Evolutionary conservation across 2,113 vertebrate species (phyloP), one percentile per base, ranked within the genome.

Genomic region (Ailuropoda melanoleuca): DNA sequence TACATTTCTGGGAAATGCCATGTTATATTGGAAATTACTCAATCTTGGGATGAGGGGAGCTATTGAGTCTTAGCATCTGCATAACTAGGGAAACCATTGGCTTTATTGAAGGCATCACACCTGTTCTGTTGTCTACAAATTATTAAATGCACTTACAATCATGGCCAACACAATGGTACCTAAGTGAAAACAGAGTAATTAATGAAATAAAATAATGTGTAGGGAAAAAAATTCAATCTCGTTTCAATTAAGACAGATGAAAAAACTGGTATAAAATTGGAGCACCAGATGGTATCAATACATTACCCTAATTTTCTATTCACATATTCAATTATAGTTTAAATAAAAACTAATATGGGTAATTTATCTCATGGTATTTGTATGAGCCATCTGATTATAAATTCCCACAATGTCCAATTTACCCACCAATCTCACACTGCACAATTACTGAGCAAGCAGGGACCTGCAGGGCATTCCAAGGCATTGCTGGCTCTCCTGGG

Each of bases 271-370:
- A 43, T 29, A 93, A 81, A 78, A 88, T 97, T 97, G 31, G 31
- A 58, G n/a, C 17, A 83, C 88, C 95, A 98, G 96, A 96, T 98
- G 82, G 96, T 97, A 96, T 97, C 94, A 96, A 93, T 95, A 83
- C 72, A 97, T 97, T 84, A 91, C 18, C 92, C 81, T 75, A 94
- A 98, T 96, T 97, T 95, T 80, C 83, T 97, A 92, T 97, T 98
- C 70, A 93, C 70, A 64, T 95, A 98, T 96, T 98, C 91, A 97
- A 91, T 98, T 98, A 97, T 89, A 97, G n/a, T 90, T 98, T 98
- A 98, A 98, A 97, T 95, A 87, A 95, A 97, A 97, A 96, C 96
- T 98, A 98, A 98, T 93, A 96, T 66, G 94, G 50, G n/a, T 75
- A 96, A 92, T 98, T 37, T 48, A 75, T 97, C 93, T 98, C 96